phyloP scores from a whole-genome alignment of 2,113 vertebrate species.

The Butorides virescens region DNA sequence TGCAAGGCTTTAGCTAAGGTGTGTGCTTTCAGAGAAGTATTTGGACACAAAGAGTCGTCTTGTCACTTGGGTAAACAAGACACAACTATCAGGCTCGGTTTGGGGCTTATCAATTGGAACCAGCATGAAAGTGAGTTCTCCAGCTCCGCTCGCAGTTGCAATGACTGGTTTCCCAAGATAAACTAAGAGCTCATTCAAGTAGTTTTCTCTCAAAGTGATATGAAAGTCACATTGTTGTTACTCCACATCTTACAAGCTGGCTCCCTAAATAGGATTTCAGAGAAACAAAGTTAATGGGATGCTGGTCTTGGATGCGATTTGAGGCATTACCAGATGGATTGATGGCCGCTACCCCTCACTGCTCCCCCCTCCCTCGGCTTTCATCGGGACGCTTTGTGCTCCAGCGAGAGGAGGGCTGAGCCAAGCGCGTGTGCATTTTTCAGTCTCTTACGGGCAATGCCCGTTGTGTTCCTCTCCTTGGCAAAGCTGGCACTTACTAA shows the following conservation, averaged over 20 bases:
- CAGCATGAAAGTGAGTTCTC: constrained; percentile 29
- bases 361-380: background rate
- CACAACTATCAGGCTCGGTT: background rate
- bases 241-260: background rate
- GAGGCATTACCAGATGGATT: background rate
- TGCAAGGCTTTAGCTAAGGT: background rate
- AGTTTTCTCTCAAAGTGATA: constrained; percentile 12
- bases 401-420: background rate
- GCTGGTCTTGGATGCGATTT: background rate
- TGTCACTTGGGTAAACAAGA: constrained; percentile 9
- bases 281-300: background rate
- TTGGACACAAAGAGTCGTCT: background rate
- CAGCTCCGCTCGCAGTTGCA: background rate
- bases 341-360: background rate
- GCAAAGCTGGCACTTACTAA: background rate
- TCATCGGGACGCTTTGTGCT: background rate
- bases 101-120: constrained; percentile 45
- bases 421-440: background rate
- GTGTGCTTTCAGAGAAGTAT: background rate
- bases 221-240: background rate
- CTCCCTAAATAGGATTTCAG: background rate
- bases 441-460: background rate
- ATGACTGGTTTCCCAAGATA: constrained; percentile 41
- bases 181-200: background rate
- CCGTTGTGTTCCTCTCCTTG: background rate